phyloP scores from a whole-genome alignment of 1,140 invertebrate genomes.

The Littorina saxatilis region DNA sequence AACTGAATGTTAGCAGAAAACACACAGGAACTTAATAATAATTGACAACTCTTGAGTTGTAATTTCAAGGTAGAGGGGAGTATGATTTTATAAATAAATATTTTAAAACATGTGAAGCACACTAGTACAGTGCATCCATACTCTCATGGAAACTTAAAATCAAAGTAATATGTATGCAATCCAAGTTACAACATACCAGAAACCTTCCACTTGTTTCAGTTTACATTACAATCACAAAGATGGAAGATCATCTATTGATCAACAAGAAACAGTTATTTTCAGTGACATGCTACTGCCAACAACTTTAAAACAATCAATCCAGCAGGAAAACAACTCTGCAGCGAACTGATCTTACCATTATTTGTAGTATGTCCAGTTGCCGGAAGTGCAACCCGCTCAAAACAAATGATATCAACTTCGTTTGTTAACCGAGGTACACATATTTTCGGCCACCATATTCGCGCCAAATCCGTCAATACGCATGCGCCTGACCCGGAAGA shows the following conservation, averaged over 20 bases:
- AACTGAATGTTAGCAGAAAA: not conserved
- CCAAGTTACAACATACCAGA: no score
- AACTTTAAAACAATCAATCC: not conserved
- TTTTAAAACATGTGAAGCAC: not conserved
- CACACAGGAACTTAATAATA: not conserved
- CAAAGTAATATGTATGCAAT: no score
- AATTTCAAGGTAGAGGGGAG: not conserved
- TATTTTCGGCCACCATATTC: not conserved
- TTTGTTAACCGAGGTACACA: not conserved
- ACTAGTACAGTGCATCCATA: not conserved
- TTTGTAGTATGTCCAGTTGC: not conserved
- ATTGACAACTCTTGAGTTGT: not conserved
- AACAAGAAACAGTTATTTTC: no score
- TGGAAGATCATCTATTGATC: no score
- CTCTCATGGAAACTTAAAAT: no score
- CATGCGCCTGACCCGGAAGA: conserved; percentile 23
- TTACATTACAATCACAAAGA: no score
- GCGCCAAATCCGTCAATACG: conserved; percentile 22
- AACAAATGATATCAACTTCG: not conserved
- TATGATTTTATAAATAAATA: not conserved
- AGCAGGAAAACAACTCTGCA: not conserved
- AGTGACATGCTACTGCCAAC: no score
- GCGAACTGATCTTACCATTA: not conserved
- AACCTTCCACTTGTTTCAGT: no score
- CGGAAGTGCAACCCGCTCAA: not conserved